Evolutionary conservation across 1,140 invertebrate species (phyloP).

Genomic region (Monomorium pharaonis): DNA sequence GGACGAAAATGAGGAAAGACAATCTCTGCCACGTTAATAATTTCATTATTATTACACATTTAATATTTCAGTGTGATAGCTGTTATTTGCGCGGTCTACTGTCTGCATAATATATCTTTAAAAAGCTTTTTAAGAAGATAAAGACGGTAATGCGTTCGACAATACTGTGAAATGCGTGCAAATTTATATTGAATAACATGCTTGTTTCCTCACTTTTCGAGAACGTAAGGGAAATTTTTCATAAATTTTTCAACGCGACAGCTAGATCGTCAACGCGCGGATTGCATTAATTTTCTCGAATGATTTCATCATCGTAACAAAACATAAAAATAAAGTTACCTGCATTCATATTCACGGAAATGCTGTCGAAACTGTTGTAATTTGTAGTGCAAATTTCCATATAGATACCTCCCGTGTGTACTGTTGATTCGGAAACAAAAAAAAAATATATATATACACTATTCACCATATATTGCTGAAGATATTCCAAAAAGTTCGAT

Average conservation of each 20-base stretch:
- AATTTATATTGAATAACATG: background rate
- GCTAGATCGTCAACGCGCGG: background rate
- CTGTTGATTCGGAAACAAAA: slow-evolving; percentile 30
- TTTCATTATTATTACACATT: background rate
- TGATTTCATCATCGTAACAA: slow-evolving; percentile 1
- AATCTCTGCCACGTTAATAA: background rate
- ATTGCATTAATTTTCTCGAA: slow-evolving; percentile 33
- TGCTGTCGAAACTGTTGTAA: slow-evolving; percentile 32
- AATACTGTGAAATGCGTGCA: background rate
- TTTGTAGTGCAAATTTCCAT: slow-evolving; percentile 54
- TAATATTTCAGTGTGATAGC: background rate
- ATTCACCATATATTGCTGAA: slow-evolving; percentile 53
- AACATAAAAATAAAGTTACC: background rate
- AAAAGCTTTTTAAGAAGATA: background rate
- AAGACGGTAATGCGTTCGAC: background rate
- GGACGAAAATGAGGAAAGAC: background rate
- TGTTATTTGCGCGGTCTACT: background rate
- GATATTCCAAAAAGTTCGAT: slow-evolving; percentile 55
- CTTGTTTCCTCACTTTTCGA: background rate
- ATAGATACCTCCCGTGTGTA: slow-evolving; percentile 7
- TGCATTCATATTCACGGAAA: background rate
- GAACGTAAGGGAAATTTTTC: background rate
- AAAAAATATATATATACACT: slow-evolving; percentile 14
- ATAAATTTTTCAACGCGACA: background rate
- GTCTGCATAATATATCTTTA: background rate